Base-by-base conservation (phyloP, 2,797 vertebrate species). In the Anabacerthia variegaticeps region DNA sequence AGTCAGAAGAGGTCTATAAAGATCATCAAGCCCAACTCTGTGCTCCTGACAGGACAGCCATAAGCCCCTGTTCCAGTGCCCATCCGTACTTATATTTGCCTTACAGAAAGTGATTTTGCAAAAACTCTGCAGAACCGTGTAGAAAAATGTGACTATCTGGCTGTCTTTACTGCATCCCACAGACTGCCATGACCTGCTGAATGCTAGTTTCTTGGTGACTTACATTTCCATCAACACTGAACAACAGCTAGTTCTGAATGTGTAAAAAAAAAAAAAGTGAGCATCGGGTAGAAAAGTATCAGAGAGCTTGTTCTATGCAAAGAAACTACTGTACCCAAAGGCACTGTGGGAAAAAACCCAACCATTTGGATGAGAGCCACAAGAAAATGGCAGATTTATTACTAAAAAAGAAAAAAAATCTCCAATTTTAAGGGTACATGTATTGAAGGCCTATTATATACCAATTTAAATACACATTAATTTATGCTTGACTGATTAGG, bases 281-380 rank as follows among this genome's bases (percentile, higher is more conserved):
- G 63, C 3, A 48, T 41, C 8, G 6, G 12, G 44, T 14, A 48
- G 30, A 55, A 81, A 59, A 20, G 15, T 32, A 76, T 23, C 24
- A 73, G 12, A 51, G 24, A 66, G 20, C 7, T 73, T 32, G 12
- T 44, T 62, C 18, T 61, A 58, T 69, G 44, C 34, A 80, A 63
- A 85, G 36, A 36, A 84, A 24, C 26, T 52, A n/a, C 6, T 76
- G 8, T 14, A 59, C 78, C 3, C 2, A 51, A 89, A 79, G 48
- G 48, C 10, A 48, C 0, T 14, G 14, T 9, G 39, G 13, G 3
- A 43, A 73, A 30, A 44, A 3, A 3, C 1, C 37, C 56, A 37
- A 28, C 43, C 7, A 26, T 5, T 10, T 5, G 14, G 19, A 44
- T 32, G 24, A 76, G 14, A 58, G 21, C 6, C 39, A 30, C 17